Evolutionary conservation across 2,113 vertebrate species (phyloP).

Genomic region (Hippopotamus amphibius): DNA sequence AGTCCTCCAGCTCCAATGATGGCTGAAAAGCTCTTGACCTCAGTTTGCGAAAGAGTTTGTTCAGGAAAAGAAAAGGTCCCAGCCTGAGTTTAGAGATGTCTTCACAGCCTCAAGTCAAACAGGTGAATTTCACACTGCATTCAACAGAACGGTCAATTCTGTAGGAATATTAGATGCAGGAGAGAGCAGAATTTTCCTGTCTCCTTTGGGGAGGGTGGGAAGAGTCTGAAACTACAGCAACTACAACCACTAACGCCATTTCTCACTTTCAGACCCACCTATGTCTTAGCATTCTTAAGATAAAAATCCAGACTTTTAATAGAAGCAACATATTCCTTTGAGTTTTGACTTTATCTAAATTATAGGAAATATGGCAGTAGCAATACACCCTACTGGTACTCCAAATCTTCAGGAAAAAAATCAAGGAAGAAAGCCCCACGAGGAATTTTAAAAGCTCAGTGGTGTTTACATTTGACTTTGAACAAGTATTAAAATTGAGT

Average conservation of each 20-base stretch:
- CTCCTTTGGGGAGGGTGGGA: not conserved
- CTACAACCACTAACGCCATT: not conserved
- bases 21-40: not conserved
- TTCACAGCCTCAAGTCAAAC: not conserved
- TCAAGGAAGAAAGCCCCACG: not conserved
- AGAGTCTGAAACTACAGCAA: not conserved
- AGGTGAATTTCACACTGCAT: not conserved
- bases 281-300: not conserved
- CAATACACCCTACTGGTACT: not conserved
- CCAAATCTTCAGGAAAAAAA: not conserved
- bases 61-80: not conserved
- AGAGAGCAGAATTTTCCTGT: not conserved
- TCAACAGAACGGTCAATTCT: not conserved
- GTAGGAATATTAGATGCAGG: not conserved
- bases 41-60: not conserved
- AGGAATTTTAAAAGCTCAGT: not conserved
- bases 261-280: not conserved
- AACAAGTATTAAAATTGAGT: not conserved
- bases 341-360: not conserved
- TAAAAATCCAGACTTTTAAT: not conserved
- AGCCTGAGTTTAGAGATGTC: not conserved
- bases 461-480: constrained; percentile 6
- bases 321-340: not conserved
- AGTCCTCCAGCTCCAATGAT: not conserved
- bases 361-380: not conserved